Base-by-base conservation (phyloP, 2,797 vertebrate genomes). In the Danio kyathit region DNA sequence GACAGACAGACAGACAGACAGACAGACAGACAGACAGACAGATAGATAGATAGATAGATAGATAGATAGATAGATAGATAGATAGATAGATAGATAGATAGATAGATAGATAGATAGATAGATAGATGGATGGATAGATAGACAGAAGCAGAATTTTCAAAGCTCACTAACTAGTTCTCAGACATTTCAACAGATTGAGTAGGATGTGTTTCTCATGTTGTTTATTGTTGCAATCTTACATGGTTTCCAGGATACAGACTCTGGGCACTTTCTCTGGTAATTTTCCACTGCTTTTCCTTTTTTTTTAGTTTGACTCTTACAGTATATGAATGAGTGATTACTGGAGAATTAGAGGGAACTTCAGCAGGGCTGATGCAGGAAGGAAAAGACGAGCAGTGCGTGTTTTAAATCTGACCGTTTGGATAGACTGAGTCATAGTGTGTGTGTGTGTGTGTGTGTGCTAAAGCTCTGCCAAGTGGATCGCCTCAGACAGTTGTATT, bases 381-480 rank as follows among this genome's bases (percentile, higher is more conserved):
- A 0, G 80, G 87, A 84, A 85, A 76, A 83, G 38, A 49, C 6
- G 52, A 56, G 52, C 21, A 66, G 56, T 61, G 56, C 44, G 0
- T 74, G 75, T 71, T 84, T 84, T 70, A 74, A 74, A 84, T 77
- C 44, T 87, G 82, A 87, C 78, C 73, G 84, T 85, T 16, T 65
- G 91, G 90, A 70, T 85, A 76, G 81, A 89, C 84, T 92, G 90
- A 93, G 88, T 93, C 89, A 92, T 52, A 12, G 54, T 71, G 6
- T 66, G 38, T 66, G 66, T 77, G 67, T 76, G 63, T 29, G 67
- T 76, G 63, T 3, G 29, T 29, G 29, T 29, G 29, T 29, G n/a
- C n/a, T 29, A 29, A 29, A 81, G 72, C 73, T 65, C n/a, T 61
- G 44, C 57, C 14, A 54, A 54, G 66, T 14, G 56, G 29, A 52